Evolutionary conservation across 2,113 vertebrate species (phyloP).

Genomic region (Albula goreensis): DNA sequence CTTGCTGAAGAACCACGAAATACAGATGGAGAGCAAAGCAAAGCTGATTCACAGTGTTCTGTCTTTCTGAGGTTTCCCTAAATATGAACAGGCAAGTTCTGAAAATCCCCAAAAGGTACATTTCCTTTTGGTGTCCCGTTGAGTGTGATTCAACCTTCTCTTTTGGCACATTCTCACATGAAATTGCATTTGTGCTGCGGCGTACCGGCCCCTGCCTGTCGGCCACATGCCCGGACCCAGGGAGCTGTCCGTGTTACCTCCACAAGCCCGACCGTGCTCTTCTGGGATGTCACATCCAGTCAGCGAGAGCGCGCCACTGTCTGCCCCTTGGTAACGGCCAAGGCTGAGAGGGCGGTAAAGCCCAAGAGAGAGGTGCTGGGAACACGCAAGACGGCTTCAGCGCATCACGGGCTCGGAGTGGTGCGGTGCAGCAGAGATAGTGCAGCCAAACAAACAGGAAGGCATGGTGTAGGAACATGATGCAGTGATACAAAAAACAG

Average conservation of each 20-base stretch:
- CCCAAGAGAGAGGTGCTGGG: background rate
- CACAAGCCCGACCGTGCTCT: background rate
- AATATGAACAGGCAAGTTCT: background rate
- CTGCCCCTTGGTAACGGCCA: background rate
- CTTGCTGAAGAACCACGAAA: background rate
- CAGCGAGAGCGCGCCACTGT: background rate
- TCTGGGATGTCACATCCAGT: background rate
- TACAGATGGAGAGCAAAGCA: background rate
- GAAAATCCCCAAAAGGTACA: background rate
- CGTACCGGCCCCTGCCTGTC: background rate
- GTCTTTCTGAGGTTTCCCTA: background rate
- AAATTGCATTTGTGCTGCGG: background rate
- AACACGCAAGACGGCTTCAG: background rate
- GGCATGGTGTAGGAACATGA: background rate
- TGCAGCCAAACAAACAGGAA: background rate
- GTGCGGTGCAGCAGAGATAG: background rate
- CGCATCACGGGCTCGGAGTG: background rate
- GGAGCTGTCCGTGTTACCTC: background rate
- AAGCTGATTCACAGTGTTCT: background rate
- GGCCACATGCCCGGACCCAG: background rate
- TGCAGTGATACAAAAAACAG: background rate
- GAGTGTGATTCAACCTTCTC: background rate
- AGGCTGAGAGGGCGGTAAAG: background rate
- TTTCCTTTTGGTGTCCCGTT: background rate
- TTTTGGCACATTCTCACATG: background rate